Evolutionary conservation across 2,113 vertebrate species (phyloP).

Genomic region (Lutjanus erythropterus): DNA sequence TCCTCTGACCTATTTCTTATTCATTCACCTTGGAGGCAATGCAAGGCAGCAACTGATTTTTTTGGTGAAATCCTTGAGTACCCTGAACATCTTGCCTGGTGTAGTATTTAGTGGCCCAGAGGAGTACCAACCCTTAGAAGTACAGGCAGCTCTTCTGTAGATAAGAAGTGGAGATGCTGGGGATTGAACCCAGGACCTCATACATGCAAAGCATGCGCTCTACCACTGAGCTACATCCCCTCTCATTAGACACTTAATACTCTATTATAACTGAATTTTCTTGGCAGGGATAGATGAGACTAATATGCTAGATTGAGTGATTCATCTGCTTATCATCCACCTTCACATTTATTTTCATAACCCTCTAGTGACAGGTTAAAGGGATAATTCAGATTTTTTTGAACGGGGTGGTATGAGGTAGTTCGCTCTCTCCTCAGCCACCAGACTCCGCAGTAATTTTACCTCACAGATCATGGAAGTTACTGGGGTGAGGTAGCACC

Average conservation of each 20-base stretch:
- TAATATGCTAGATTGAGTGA: neutral
- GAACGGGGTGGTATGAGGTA: too few relatives aligned
- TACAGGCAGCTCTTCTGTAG: too few relatives aligned
- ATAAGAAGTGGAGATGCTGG: slow-evolving; percentile 65
- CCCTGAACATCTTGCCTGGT: neutral
- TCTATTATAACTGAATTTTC: too few relatives aligned
- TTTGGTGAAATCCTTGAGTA: neutral
- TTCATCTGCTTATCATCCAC: too few relatives aligned
- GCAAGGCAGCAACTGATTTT: neutral
- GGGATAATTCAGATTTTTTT: too few relatives aligned
- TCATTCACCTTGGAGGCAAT: neutral
- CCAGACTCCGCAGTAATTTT: too few relatives aligned
- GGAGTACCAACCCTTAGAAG: neutral
- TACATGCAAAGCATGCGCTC: slow-evolving; percentile 81
- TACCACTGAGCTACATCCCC: slow-evolving; percentile 84
- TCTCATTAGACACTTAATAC: too few relatives aligned
- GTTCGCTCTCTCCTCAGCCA: too few relatives aligned
- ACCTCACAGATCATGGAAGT: too few relatives aligned
- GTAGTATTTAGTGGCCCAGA: neutral
- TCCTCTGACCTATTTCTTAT: neutral
- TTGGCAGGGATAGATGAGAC: neutral
- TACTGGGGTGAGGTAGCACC: too few relatives aligned
- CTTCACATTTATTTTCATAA: too few relatives aligned
- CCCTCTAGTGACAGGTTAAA: neutral
- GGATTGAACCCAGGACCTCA: slow-evolving; percentile 80